Evolutionary conservation across 1,140 invertebrate species (phyloP).

Genomic region (Phymorhynchus buccinoides): DNA sequence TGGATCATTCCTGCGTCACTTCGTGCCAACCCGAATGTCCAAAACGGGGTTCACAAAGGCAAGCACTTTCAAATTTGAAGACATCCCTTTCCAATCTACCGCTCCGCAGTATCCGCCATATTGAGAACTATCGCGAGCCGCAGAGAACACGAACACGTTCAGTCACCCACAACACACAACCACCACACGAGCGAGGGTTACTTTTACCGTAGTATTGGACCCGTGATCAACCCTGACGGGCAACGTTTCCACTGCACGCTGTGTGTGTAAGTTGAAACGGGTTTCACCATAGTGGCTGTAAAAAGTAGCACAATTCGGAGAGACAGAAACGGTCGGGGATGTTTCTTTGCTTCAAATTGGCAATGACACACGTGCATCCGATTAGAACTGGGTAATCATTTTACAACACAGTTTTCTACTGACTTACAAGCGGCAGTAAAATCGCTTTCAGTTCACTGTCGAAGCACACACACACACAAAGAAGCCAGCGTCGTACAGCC

Average conservation of each 20-base stretch:
- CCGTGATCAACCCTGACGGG: background rate
- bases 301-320: background rate
- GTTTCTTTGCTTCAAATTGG: background rate
- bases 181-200: background rate
- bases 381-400: background rate
- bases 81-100: slow-evolving; percentile 26
- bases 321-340: background rate
- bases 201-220: background rate
- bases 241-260: background rate
- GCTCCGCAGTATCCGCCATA: slow-evolving; percentile 30
- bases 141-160: slow-evolving; percentile 26
- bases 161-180: slow-evolving; percentile 9
- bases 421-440: background rate
- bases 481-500: slow-evolving; percentile 22
- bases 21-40: background rate
- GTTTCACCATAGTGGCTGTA: background rate
- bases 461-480: slow-evolving; percentile 24
- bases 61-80: slow-evolving; percentile 35
- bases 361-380: background rate
- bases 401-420: background rate
- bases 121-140: slow-evolving; percentile 28
- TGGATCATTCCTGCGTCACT: background rate
- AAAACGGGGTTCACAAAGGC: background rate
- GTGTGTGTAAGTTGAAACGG: slow-evolving; percentile 22
- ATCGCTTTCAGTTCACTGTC: slow-evolving; percentile 10